Evolutionary conservation across 2,113 vertebrate species (phyloP).

Genomic region (Cephalopholis sonnerati): DNA sequence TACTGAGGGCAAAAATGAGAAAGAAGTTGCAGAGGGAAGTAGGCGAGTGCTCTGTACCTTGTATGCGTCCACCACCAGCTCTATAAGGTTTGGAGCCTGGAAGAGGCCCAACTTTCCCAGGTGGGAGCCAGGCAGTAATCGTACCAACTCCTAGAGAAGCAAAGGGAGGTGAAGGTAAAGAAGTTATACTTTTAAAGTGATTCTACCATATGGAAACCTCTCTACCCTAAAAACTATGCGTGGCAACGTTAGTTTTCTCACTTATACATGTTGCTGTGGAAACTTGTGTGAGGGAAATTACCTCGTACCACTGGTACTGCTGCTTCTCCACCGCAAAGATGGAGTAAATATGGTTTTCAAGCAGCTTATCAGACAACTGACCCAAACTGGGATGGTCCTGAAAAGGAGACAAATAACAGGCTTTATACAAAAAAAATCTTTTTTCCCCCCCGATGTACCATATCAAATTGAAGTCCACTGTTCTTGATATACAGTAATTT

Average conservation of each 20-base stretch:
- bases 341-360: constrained; percentile 94
- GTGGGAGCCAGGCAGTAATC: constrained; percentile 91
- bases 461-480: neutral
- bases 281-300: constrained; percentile 77
- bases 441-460: too few species aligned
- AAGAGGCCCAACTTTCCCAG: constrained; percentile 91
- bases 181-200: neutral
- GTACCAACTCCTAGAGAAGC: constrained; percentile 87
- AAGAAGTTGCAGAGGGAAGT: neutral
- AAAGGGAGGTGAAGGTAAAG: neutral
- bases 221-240: neutral
- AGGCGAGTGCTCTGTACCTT: constrained; percentile 86
- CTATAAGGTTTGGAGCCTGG: constrained; percentile 94
- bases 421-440: neutral
- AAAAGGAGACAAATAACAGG: constrained; percentile 39
- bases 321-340: constrained; percentile 96
- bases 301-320: constrained; percentile 98
- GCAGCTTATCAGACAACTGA: constrained; percentile 93
- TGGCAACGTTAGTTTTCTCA: constrained; percentile 13
- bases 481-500: neutral
- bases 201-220: neutral
- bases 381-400: constrained; percentile 96
- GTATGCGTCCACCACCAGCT: constrained; percentile 94
- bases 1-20: neutral
- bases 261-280: constrained; percentile 13